Evolutionary conservation across 1,140 invertebrate species (phyloP).

Genomic region (Drosophila repleta): DNA sequence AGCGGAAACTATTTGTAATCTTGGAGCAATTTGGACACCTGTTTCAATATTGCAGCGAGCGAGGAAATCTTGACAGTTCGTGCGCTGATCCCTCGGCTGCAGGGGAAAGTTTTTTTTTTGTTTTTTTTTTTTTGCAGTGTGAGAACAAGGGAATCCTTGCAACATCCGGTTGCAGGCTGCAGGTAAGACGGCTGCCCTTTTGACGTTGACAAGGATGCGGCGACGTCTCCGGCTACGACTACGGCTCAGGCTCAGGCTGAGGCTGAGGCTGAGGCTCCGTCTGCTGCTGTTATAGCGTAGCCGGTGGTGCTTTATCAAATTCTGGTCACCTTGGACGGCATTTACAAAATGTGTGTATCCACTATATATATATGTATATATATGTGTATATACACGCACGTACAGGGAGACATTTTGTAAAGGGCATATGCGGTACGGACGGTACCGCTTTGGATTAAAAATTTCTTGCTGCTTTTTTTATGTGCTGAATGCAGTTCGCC

Average conservation of each 20-base stretch:
- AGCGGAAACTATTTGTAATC: conserved; percentile 53
- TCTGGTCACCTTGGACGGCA: conserved; percentile 77
- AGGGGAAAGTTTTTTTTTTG: conserved; percentile 50
- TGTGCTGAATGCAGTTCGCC: conserved; percentile 71
- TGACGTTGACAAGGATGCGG: conserved; percentile 31
- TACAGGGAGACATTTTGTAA: neutral
- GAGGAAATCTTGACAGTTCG: conserved; percentile 43
- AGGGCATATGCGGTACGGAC: conserved; percentile 56
- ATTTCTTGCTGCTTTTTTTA: conserved; percentile 64
- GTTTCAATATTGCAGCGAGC: conserved; percentile 68
- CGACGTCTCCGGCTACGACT: too few relatives aligned
- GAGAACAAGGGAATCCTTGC: conserved; percentile 39
- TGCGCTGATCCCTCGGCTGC: conserved; percentile 51
- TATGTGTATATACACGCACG: conserved; percentile 23
- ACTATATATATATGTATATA: conserved; percentile 49
- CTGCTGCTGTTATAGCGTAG: conserved; percentile 47
- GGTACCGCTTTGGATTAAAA: conserved; percentile 76
- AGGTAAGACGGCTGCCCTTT: conserved; percentile 22
- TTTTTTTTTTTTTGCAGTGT: conserved; percentile 44
- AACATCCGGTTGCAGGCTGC: conserved; percentile 61
- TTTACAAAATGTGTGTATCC: conserved; percentile 78
- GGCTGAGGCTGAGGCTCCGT: neutral
- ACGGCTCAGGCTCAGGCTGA: too few relatives aligned
- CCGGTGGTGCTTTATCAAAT: conserved; percentile 69
- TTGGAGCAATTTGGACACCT: conserved; percentile 61